Evolutionary conservation across 1,140 invertebrate species (phyloP).

Genomic region (Zaprionus tsacasi): DNA sequence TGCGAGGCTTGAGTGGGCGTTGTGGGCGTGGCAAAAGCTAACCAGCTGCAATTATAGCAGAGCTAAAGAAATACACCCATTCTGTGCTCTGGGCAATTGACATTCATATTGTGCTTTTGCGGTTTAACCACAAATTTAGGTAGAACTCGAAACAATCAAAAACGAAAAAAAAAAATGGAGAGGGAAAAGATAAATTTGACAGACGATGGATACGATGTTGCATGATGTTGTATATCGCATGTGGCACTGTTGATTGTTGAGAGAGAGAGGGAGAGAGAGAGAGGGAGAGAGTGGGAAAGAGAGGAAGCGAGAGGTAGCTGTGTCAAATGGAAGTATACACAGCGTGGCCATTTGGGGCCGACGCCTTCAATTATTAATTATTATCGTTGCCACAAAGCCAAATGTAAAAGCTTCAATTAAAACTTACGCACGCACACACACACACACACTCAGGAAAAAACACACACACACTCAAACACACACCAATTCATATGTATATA

Average conservation of each 20-base stretch:
- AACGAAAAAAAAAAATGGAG: background rate
- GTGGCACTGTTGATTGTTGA: slow-evolving; percentile 15
- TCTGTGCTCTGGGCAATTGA: slow-evolving; percentile 10
- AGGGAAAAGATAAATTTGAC: background rate
- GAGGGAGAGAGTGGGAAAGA: background rate
- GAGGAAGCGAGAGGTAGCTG: background rate
- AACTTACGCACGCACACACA: slow-evolving; percentile 52
- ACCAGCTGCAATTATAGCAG: slow-evolving; percentile 33
- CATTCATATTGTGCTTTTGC: slow-evolving; percentile 54
- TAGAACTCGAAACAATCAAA: background rate
- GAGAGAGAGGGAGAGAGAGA: slow-evolving; percentile 1
- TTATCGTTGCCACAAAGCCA: slow-evolving; percentile 71
- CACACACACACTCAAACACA: slow-evolving; percentile 5
- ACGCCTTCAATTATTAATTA: slow-evolving; percentile 77
- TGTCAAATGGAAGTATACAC: slow-evolving; percentile 54
- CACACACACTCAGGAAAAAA: slow-evolving; percentile 17
- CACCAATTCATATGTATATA: background rate
- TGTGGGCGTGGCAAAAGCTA: background rate
- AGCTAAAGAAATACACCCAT: background rate
- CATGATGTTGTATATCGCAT: slow-evolving; percentile 9
- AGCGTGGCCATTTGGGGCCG: slow-evolving; percentile 44
- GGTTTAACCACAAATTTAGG: slow-evolving; percentile 53
- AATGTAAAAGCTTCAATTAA: slow-evolving; percentile 80
- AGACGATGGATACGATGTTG: slow-evolving; percentile 2
- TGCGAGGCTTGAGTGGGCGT: too few relatives aligned